These are phyloP conservation scores for Leguminivora glycinivorella DNA, from an alignment of 1,140 invertebrate genomes.

Conservation along the genomic window DNA sequence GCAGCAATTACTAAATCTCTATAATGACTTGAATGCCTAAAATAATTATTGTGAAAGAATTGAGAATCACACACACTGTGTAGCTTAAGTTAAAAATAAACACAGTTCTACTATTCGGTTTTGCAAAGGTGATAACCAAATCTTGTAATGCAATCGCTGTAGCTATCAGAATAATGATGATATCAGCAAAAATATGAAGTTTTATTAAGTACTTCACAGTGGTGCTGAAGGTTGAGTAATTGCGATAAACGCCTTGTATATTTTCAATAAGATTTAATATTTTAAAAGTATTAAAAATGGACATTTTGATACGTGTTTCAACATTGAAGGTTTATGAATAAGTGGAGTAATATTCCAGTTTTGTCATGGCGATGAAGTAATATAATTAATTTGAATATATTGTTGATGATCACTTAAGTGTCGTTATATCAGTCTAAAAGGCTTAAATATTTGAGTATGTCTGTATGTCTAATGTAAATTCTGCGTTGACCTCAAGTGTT, in stretches of 20 bases:
- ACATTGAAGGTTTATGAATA: not conserved
- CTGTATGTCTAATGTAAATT: no score
- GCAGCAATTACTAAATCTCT: not conserved
- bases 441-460: no score
- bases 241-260: not conserved
- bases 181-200: not conserved
- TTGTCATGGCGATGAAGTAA: not conserved
- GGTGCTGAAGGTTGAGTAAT: not conserved
- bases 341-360: not conserved
- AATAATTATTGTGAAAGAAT: not conserved
- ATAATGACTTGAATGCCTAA: not conserved
- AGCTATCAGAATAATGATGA: not conserved
- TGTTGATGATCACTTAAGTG: not conserved
- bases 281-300: not conserved
- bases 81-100: not conserved
- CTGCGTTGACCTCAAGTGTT: no score
- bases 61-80: not conserved
- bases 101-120: not conserved
- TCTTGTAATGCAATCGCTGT: not conserved
- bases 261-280: not conserved
- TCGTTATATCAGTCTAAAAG: no score
- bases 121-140: not conserved
- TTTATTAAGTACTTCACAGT: not conserved
- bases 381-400: not conserved
- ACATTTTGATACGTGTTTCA: not conserved